Conservation (phyloP, 2,888 invertebrate species). For the Aleiodes alternator region DNA sequence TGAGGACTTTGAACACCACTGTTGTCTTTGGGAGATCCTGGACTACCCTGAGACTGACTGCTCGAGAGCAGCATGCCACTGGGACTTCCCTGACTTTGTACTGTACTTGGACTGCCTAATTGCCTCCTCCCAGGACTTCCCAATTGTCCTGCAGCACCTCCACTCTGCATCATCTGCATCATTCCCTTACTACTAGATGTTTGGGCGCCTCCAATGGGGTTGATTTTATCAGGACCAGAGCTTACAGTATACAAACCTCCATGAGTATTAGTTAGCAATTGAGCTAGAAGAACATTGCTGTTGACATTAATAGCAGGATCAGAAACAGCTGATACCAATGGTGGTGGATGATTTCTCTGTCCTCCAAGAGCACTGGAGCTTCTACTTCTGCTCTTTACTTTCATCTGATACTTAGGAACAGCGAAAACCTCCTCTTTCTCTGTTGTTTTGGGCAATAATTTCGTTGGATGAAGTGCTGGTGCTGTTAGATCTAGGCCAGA, state of each 20-base stretch:
- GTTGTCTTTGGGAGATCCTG: conserved; percentile 71
- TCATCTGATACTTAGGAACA: conserved; percentile 75
- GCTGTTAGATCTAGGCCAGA: conserved; percentile 69
- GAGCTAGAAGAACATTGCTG: conserved; percentile 87
- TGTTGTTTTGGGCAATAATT: conserved; percentile 55
- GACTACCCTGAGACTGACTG: conserved; percentile 65
- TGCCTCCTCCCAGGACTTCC: conserved; percentile 39
- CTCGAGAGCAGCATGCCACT: conserved; percentile 37
- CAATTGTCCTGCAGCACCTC: conserved; percentile 53
- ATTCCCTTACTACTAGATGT: conserved; percentile 66
- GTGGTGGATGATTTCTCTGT: conserved; percentile 77
- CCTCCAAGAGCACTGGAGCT: conserved; percentile 77
- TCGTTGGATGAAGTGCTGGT: conserved; percentile 67
- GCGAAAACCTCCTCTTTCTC: conserved; percentile 75
- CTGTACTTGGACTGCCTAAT: conserved; percentile 4
- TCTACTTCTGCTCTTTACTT: conserved; percentile 77
- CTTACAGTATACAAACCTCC: conserved; percentile 77
- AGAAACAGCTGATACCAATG: conserved; percentile 84
- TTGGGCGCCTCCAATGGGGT: conserved; percentile 65
- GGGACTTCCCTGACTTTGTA: conserved; percentile 16
- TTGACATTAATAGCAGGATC: conserved; percentile 83
- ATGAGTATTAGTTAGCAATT: conserved; percentile 83
- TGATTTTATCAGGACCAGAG: conserved; percentile 75
- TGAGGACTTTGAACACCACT: conserved; percentile 69
- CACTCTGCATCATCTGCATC: conserved; percentile 69